Evolutionary conservation across 2,888 invertebrate genomes (phyloP), one percentile per base, ranked within the genome.

Genomic region (Dinocampus coccinellae): DNA sequence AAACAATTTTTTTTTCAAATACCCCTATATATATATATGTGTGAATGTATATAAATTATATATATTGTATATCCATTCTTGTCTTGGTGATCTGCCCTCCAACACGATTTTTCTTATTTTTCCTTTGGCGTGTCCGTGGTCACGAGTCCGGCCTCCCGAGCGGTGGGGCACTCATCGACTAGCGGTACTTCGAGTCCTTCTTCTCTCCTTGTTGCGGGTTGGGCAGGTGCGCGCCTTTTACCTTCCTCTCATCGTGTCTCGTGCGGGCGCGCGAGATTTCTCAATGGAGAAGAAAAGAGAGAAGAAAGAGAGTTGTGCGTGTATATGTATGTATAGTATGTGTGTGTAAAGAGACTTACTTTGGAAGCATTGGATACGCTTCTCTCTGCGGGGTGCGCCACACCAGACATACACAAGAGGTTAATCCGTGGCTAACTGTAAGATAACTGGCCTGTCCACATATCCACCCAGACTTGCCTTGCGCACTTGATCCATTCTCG

Each of bases 371-470:
- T 68, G 72, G 74, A 70, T 69, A 70, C 65, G 68, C 68, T 47
- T 47, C 20, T 58, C 58, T 73, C 70, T 58, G 62, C 57, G 63
- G 66, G 71, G 70, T 55, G 69, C 67, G 71, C 75, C 69, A 62
- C 20, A 47, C 47, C 47, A 20, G 47, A 16, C 47, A 47, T n/a
- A 72, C 75, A 75, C 78, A 68, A 70, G 73, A 79, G 80, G 80
- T 81, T 80, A 80, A 80, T 76, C 74, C 75, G 75, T 75, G 77
- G 76, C 74, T 80, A 81, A 82, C 81, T 80, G 81, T 82, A 82
- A 81, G 81, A 78, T 79, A 78, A 80, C 79, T 78, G 76, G 76
- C 77, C 76, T 75, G 76, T 78, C 79, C 77, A 76, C 79, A 79
- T 16, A 47, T 47, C 80, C 73, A 75, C 66, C 73, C 75, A 76